phyloP scores from a whole-genome alignment of 1,140 invertebrate species.

The Drosophila micromelanica region DNA sequence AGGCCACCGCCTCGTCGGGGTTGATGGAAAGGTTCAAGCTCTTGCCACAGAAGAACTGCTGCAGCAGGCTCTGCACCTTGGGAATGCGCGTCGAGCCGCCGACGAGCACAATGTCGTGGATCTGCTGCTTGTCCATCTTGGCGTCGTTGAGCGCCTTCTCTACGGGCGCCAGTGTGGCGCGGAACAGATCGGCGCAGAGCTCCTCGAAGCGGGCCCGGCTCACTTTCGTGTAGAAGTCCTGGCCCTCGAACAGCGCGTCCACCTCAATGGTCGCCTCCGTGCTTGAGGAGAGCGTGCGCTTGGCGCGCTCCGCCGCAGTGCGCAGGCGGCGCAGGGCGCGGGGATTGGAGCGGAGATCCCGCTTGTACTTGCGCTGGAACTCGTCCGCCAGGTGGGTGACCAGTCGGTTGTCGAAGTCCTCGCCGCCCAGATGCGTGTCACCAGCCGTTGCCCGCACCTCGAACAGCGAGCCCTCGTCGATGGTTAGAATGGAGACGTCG shows the following conservation, averaged over 20 bases:
- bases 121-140: slow-evolving; percentile 89
- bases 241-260: slow-evolving; percentile 89
- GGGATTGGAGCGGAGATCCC: slow-evolving; percentile 90
- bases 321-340: slow-evolving; percentile 91
- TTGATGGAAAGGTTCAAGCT: slow-evolving; percentile 89
- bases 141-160: slow-evolving; percentile 91
- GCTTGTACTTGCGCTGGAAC: slow-evolving; percentile 93
- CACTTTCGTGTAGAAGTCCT: slow-evolving; percentile 94
- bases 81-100: slow-evolving; percentile 88
- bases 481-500: slow-evolving; percentile 94
- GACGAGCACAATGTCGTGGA: slow-evolving; percentile 88
- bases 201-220: slow-evolving; percentile 94
- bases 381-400: slow-evolving; percentile 91
- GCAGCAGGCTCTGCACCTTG: slow-evolving; percentile 87
- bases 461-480: slow-evolving; percentile 92
- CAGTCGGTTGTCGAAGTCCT: slow-evolving; percentile 92
- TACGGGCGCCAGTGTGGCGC: slow-evolving; percentile 88
- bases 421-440: slow-evolving; percentile 90
- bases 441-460: slow-evolving; percentile 92
- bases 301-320: slow-evolving; percentile 90
- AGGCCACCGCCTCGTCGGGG: slow-evolving; percentile 92
- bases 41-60: slow-evolving; percentile 89
- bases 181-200: slow-evolving; percentile 92
- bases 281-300: slow-evolving; percentile 88
- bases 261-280: slow-evolving; percentile 90